Evolutionary conservation across 2,888 invertebrate species (phyloP), one percentile per base, ranked within the genome.

Genomic region (Plusia festucae): DNA sequence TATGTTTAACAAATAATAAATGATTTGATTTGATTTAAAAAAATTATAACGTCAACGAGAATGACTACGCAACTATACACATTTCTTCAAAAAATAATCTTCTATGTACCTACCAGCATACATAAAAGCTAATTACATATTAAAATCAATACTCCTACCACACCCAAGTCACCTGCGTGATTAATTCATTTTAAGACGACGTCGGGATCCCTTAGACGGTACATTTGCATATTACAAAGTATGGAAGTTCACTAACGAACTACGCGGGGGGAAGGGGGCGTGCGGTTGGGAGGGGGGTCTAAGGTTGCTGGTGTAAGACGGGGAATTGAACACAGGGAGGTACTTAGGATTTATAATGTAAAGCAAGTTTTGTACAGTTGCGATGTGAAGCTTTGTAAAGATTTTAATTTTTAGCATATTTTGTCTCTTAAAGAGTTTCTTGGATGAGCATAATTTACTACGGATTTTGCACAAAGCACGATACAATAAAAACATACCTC

Each of bases 201-300:
- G 86, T 87, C 86, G 83, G 86, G 86, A 87, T 91, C 92, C 91
- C 90, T 89, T 88, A 91, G 91, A 89, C 86, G 84, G 85, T 83
- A 92, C 93, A 95, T 95, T 95, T 94, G 94, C 94, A 95, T 95
- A 94, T 94, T 94, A 94, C 94, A 94, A 95, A 95, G 94, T 95
- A 94, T 94, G 93, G 94, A 94, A 95, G 94, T 95, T 94, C 87
- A 85, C 90, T 93, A 94, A 93, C 94, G 93, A 93, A 92, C 85
- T 85, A 85, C 82, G 91, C 82, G 85, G 83, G 83, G 51, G 64
- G 58, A 61, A 67, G 64, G 74, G 78, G 75, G 73, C 68, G 78
- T 16, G 46, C 16, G 52, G 76, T 65, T 9, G 78, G 77, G 76
- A 65, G 85, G 85, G 89, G 85, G 56, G 88, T 88, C 89, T 91